phyloP scores from a whole-genome alignment of 1,140 invertebrate species.

The Zaprionus ghesquierei region DNA sequence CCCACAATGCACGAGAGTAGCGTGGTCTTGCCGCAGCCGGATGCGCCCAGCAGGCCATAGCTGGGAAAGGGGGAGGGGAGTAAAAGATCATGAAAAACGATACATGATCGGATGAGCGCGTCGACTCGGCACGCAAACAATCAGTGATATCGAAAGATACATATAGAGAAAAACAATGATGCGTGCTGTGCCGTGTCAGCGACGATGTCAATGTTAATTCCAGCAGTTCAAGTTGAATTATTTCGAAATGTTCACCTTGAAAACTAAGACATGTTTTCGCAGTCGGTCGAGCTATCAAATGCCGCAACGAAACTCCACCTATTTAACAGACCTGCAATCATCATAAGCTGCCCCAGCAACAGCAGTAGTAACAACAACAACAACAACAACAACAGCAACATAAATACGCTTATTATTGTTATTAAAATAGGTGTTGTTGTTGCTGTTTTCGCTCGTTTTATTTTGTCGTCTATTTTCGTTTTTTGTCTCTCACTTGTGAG shows the following conservation, averaged over 20 bases:
- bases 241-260: slow-evolving; percentile 79
- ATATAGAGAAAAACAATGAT: not conserved
- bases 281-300: slow-evolving; percentile 35
- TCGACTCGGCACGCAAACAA: not conserved
- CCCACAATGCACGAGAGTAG: slow-evolving; percentile 93
- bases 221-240: slow-evolving; percentile 78
- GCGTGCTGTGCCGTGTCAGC: slow-evolving; percentile 53
- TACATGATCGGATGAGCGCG: not conserved
- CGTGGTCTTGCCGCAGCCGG: slow-evolving; percentile 93
- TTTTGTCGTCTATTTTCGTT: slow-evolving; percentile 52
- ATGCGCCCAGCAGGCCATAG: slow-evolving; percentile 92
- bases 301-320: slow-evolving; percentile 58
- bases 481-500: slow-evolving; percentile 33
- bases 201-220: slow-evolving; percentile 76
- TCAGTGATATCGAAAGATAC: not conserved
- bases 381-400: slow-evolving; percentile 7
- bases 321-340: slow-evolving; percentile 50
- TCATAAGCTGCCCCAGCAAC: not conserved
- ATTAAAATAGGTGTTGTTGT: slow-evolving; percentile 42
- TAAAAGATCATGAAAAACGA: slow-evolving; percentile 2
- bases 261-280: slow-evolving; percentile 51
- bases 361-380: slow-evolving; percentile 5
- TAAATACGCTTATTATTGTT: slow-evolving; percentile 35
- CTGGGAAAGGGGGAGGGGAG: slow-evolving; percentile 77
- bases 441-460: slow-evolving; percentile 52